Percentiles rank a stretch among this genome's conserved stretches.
Conservation (phyloP, 1,140 invertebrate genomes). For the Drosophila ogumai region DNA sequence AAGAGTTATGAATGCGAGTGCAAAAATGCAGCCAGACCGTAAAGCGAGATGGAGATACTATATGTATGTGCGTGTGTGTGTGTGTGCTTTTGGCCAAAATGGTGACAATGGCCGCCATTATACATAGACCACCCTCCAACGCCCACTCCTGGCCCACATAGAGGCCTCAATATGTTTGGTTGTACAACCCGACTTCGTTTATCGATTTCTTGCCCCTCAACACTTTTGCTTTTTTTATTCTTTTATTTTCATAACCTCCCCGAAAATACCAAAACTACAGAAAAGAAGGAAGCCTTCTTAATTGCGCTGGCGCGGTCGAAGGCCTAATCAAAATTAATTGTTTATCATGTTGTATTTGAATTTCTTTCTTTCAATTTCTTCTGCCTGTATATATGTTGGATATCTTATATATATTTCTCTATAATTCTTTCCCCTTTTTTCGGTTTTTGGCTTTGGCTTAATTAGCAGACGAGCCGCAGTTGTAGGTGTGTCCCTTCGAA, state of each 20-base stretch:
- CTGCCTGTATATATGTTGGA: constrained; percentile 12
- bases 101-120: constrained; percentile 81
- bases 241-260: constrained; percentile 28
- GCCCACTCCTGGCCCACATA: constrained; percentile 36
- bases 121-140: constrained; percentile 17
- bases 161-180: constrained; percentile 41
- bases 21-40: constrained; percentile 52
- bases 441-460: constrained; percentile 39
- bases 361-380: constrained; percentile 73
- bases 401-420: constrained; percentile 23
- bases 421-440: constrained; percentile 36
- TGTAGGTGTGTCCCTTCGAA: constrained; percentile 66
- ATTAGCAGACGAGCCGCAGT: constrained; percentile 72
- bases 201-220: constrained; percentile 61
- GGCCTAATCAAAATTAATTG: constrained; percentile 82
- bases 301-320: constrained; percentile 65
- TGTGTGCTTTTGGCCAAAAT: constrained; percentile 54
- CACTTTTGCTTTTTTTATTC: constrained; percentile 65
- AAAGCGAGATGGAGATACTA: constrained; percentile 11
- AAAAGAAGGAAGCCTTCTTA: constrained; percentile 46
- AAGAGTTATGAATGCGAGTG: constrained; percentile 78
- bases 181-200: constrained; percentile 36
- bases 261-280: not conserved
- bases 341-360: constrained; percentile 83
- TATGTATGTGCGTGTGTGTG: not conserved